A percentile compares a stretch with the other conserved stretches of the same genome.
These are phyloP conservation scores for Hydrochoerus hydrochaeris DNA, from an alignment of 2,113 vertebrate genomes.

Conservation along the genomic window DNA sequence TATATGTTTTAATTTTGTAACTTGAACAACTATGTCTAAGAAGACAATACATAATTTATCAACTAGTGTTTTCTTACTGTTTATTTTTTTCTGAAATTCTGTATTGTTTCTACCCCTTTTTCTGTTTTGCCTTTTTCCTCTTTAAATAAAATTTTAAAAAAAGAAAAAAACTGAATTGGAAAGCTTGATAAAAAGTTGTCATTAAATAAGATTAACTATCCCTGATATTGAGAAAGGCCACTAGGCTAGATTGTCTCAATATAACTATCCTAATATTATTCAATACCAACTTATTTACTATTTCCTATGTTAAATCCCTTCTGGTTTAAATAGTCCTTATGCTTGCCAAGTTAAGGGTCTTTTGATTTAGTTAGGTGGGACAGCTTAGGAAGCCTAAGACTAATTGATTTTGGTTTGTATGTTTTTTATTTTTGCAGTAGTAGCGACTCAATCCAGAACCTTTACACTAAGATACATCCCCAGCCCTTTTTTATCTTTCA, in stretches of 20 bases:
- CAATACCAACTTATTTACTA: neutral
- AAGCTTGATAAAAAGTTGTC: constrained; percentile 18
- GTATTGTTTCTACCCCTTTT: too few relatives aligned
- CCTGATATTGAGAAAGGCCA: neutral
- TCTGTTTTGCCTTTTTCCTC: too few relatives aligned
- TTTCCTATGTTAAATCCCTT: constrained; percentile 4
- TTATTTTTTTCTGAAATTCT: too few relatives aligned
- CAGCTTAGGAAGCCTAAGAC: neutral
- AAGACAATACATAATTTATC: too few relatives aligned
- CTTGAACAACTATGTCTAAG: too few relatives aligned
- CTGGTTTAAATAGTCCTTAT: neutral
- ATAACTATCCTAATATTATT: constrained; percentile 13
- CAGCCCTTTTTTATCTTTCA: neutral
- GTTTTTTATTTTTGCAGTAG: neutral
- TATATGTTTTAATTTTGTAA: too few relatives aligned
- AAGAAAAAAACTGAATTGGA: neutral
- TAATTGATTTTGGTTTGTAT: neutral
- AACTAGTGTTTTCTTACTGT: too few relatives aligned
- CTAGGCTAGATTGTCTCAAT: constrained; percentile 15
- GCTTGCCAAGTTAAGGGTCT: neutral
- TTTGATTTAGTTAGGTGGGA: neutral
- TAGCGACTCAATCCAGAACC: neutral
- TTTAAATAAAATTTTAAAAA: too few relatives aligned
- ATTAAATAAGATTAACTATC: neutral
- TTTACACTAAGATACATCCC: neutral